Evolutionary conservation across 2,797 vertebrate genomes (phyloP).

Genomic region (Pitangus sulphuratus): DNA sequence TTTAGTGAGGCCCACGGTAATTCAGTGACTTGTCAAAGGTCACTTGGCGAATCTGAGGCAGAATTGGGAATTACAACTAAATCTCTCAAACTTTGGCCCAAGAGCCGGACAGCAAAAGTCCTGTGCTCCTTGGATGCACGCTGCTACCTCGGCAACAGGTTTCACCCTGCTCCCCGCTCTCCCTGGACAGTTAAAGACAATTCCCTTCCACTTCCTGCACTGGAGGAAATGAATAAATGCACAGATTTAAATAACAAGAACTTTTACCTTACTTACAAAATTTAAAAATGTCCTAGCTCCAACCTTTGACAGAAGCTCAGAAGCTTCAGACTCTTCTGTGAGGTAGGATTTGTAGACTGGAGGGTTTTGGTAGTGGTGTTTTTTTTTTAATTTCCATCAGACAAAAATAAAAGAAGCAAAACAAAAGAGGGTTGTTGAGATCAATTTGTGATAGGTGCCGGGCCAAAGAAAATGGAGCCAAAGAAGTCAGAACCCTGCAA

Average conservation of each 20-base stretch:
- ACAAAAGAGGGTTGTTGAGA: slow-evolving; percentile 43
- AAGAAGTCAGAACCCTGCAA: slow-evolving; percentile 74
- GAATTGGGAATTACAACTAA: neutral
- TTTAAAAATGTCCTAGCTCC: neutral
- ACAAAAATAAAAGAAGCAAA: slow-evolving; percentile 55
- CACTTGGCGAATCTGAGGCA: neutral
- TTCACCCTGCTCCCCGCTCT: neutral
- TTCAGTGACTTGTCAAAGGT: slow-evolving; percentile 25
- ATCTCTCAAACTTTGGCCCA: neutral
- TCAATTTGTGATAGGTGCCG: slow-evolving; percentile 67
- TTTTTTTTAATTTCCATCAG: slow-evolving; percentile 14
- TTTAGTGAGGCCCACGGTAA: neutral
- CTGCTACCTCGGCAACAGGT: neutral
- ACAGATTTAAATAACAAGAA: neutral
- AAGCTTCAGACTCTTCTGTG: neutral
- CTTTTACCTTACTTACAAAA: slow-evolving; percentile 42
- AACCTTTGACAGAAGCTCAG: slow-evolving; percentile 4
- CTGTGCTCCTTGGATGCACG: neutral
- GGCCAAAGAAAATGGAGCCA: slow-evolving; percentile 73
- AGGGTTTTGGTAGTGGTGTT: neutral
- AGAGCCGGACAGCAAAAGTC: neutral
- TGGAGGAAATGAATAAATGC: slow-evolving; percentile 5
- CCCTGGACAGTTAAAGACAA: neutral
- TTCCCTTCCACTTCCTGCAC: neutral
- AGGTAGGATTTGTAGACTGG: neutral